Evolutionary conservation across 2,797 vertebrate genomes (phyloP), one percentile per base, ranked within the genome.

Genomic region (Sparidentex hasta): DNA sequence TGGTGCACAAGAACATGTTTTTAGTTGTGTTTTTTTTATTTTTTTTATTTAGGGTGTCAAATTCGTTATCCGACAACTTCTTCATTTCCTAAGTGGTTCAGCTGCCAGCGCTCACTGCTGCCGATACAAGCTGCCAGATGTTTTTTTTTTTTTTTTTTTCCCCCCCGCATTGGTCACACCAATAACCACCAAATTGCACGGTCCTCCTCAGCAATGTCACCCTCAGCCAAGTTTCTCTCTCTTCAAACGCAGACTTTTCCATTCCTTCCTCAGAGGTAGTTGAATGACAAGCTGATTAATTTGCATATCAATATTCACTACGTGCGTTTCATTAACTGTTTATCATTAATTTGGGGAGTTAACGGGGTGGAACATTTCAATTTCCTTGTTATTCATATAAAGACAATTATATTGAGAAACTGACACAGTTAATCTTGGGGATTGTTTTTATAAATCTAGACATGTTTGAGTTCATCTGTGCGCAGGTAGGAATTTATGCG

Each of bases 281-380:
- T 59, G 77, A 79, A 78, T 83, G 72, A 82, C 74, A 70, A 44
- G 56, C 80, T 29, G 63, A 62, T 76, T 81, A 12, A 83, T 83
- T 85, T 61, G 75, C 82, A 78, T 67, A 70, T 86, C 59, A 85
- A 65, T 73, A 71, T 77, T 82, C 72, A 54, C 25, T 66, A 73
- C 12, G 4, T 7, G 55, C 2, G 3, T 78, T 84, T 77, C 54
- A 76, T 81, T 71, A 62, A 38, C 73, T 63, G 55, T 82, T 82
- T 50, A 66, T 69, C 51, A 29, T 73, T 84, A 17, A 89, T 86
- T 84, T 61, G 14, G 16, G 11, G 56, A 73, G 73, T 61, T 80
- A 83, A 62, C 67, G 16, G 76, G 70, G 51, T 38, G 73, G 68
- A 87, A 84, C 83, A 25, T 65, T 78, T 73, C 38, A 48, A 69